Base-by-base conservation (phyloP, 2,888 invertebrate genomes). In the Boloria euphrosyne region DNA sequence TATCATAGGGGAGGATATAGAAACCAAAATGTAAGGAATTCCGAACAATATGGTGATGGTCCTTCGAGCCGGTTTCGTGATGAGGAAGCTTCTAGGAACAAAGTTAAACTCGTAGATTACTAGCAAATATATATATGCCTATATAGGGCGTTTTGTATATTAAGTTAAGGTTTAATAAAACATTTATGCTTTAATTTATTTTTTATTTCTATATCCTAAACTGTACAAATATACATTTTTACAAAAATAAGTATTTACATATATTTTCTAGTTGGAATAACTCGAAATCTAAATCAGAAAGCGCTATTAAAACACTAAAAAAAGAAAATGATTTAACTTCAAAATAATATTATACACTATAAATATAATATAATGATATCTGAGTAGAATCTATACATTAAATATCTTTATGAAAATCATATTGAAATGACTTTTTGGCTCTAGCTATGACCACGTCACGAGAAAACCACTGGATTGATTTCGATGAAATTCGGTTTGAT, bases 21-120 rank as follows among this genome's bases (percentile, higher is more conserved):
- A 51, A 82, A 81, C 0, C 76, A 78, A 6, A 67, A 62, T 18
- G 65, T 71, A 17, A 76, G 75, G 10, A 76, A 74, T 16, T 73
- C 77, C 1, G 76, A 76, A 4, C 73, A 75, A 3, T 70, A 75
- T 38, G 73, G 70, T 6, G 75, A 73, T 55, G 74, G 72, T 22
- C 58, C 72, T n/a, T 72, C 72, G 6, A 71, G 63, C 49, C 67
- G 73, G 55, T 67, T 68, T 46, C 68, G 67, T 17, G 76, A 77
- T 46, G 69, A 71, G 4, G 69, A 68, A 22, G 70, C 65, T 22
- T 71, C 76, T 27, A 84, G 75, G 72, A 85, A 73, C 65, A 88
- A 84, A 80, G 82, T 90, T 5, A 90, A 90, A 78, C 81, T 91
- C 66, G 90, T 91, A 46, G 90, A 91, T 78, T 91, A 91, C 75